Percentiles rank a stretch among this genome's conserved stretches.
These are phyloP conservation scores for Ptychoptera albimana DNA, from an alignment of 2,888 invertebrate species.

Conservation along the genomic window DNA sequence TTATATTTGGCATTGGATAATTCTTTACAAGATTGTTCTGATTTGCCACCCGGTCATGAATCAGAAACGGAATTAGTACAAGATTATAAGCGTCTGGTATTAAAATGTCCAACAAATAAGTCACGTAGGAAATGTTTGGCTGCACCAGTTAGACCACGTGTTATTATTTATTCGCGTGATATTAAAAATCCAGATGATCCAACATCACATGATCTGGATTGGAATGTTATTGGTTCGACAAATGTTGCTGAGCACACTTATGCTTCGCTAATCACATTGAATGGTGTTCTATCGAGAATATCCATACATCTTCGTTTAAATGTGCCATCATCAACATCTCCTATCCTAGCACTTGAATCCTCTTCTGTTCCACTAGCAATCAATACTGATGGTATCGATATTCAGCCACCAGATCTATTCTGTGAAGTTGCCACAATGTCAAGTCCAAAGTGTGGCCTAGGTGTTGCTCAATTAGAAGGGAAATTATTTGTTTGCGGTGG, in stretches of 20 bases:
- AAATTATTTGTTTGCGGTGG: conserved; percentile 66
- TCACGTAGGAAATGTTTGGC: conserved; percentile 30
- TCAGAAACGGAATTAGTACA: conserved; percentile 62
- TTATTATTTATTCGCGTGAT: conserved; percentile 41
- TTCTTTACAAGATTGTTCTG: conserved; percentile 62
- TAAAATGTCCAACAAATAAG: conserved; percentile 14
- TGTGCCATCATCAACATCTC: conserved; percentile 29
- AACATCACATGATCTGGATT: conserved; percentile 33
- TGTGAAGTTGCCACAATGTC: conserved; percentile 44
- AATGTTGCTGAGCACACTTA: conserved; percentile 43
- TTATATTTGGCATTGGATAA: conserved; percentile 43
- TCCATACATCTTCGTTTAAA: conserved; percentile 41
- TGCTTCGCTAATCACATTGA: conserved; percentile 45
- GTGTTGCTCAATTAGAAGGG: conserved; percentile 51
- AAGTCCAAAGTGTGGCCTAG: conserved; percentile 56
- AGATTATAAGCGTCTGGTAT: conserved; percentile 49
- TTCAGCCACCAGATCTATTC: conserved; percentile 30
- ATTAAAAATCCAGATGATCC: conserved; percentile 28
- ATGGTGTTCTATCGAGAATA: conserved; percentile 42
- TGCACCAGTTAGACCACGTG: conserved; percentile 44
- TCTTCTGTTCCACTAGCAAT: conserved; percentile 19
- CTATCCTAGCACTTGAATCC: conserved; percentile 25
- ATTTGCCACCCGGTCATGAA: conserved; percentile 40
- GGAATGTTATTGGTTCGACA: conserved; percentile 42
- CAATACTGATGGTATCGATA: conserved; percentile 7